Base-by-base conservation (phyloP, 2,888 invertebrate species). In the Brachypalpus laphriformis region DNA sequence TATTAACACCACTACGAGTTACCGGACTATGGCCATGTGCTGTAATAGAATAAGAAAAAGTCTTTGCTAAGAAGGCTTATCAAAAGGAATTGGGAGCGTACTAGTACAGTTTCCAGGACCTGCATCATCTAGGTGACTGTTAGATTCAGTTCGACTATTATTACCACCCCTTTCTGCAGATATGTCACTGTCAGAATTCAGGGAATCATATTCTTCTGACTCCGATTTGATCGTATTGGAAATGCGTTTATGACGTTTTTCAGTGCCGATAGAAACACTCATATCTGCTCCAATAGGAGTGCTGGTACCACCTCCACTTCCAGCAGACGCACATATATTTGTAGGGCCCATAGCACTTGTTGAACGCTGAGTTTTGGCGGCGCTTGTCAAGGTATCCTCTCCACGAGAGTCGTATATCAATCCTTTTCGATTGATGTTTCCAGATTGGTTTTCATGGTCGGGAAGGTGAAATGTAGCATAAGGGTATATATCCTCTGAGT, bases 401-500 rank as follows among this genome's bases (percentile, higher is more conserved):
- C 88, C 89, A 14, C 89, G 88, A 2, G 90, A 87, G 74, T 91
- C 90, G 56, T 89, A 90, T 74, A 92, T 88, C 49, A 89, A 88
- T 5, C 89, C 89, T 31, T 90, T 89, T 9, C 90, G 90, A 87
- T 90, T 92, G 57, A 92, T 92, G 88, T 93, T 93, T 31, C 92
- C 92, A 31, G 93, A 92, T 87, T 93, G 92, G 87, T 93, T 93
- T 88, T 93, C 93, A 90, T 93, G 93, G 89, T 93, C 93, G 87
- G 93, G 93, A 88, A 94, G 91, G 90, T 94, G 93, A 90, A 94
- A 94, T 86, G 94, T 94, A 68, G 94, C 94, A 89, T 94, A 94
- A 65, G 94, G 94, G 91, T 93, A 94, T 89, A 94, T 94, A 89
- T 94, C 94, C 90, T 94, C 94, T 51, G 94, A 93, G 90, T 93